phyloP scores from a whole-genome alignment of 1,140 invertebrate species.

The Saxidomus purpurata region DNA sequence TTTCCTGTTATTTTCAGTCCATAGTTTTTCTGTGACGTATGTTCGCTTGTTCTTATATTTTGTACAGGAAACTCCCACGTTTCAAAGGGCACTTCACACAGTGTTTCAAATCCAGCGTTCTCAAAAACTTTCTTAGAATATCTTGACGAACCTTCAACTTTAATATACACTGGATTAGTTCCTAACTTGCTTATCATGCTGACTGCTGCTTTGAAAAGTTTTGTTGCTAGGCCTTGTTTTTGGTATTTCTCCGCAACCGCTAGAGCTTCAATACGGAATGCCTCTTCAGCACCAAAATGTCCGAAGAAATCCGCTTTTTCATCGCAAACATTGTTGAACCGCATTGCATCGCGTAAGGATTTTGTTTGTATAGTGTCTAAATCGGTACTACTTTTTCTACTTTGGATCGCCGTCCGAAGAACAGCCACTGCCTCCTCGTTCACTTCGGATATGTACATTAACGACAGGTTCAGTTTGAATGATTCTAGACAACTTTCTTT shows the following conservation, averaged over 20 bases:
- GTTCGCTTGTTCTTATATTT: background rate
- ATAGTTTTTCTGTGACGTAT: constrained; percentile 1
- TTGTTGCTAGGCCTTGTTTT: background rate
- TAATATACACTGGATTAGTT: background rate
- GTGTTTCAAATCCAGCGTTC: constrained; percentile 35
- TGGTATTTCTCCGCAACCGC: background rate
- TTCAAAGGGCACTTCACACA: background rate
- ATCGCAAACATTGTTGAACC: background rate
- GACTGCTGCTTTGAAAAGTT: constrained; percentile 23
- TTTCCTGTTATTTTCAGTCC: background rate
- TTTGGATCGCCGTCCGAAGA: background rate
- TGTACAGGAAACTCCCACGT: background rate
- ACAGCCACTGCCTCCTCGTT: background rate
- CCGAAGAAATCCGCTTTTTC: constrained; percentile 27
- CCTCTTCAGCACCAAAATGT: constrained; percentile 8
- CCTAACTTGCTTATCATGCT: background rate
- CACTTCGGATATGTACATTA: background rate
- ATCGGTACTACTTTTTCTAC: background rate
- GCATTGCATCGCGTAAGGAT: background rate
- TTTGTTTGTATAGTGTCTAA: background rate
- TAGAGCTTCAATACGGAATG: constrained; percentile 15
- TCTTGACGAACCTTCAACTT: constrained; percentile 6
- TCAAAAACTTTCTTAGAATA: constrained; percentile 30
- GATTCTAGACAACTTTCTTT: background rate
- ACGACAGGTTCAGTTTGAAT: background rate